A percentile compares a stretch with the other conserved stretches of the same genome.
Evolutionary conservation across 1,140 invertebrate genomes (phyloP).

Genomic region (Cydia strobilella): DNA sequence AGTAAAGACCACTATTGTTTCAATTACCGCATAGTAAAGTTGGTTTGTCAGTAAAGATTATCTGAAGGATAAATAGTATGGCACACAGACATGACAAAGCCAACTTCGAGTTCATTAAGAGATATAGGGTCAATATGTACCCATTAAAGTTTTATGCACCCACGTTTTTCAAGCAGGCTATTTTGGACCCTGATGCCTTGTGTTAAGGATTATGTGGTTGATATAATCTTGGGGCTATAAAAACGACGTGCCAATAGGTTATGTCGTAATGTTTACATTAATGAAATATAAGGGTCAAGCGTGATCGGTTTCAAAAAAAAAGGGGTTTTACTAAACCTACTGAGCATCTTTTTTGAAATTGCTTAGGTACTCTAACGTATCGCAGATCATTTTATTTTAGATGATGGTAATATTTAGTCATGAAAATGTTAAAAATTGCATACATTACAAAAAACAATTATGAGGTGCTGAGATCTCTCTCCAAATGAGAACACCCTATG

Average conservation of each 20-base stretch:
- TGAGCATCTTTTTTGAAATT: too few species aligned
- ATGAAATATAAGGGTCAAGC: conserved; percentile 21
- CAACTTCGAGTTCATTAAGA: conserved; percentile 27
- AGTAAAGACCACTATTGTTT: background rate
- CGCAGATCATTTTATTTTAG: too few species aligned
- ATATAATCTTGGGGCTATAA: conserved; percentile 13
- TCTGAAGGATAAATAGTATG: conserved; percentile 15
- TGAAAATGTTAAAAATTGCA: too few species aligned
- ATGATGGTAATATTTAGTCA: too few species aligned
- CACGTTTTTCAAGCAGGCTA: background rate
- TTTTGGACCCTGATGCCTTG: background rate
- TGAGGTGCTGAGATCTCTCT: too few species aligned
- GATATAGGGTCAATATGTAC: conserved; percentile 26
- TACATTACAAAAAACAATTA: too few species aligned
- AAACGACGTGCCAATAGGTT: conserved; percentile 22
- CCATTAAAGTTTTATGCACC: conserved; percentile 17
- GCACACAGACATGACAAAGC: conserved; percentile 32
- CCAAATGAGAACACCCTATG: too few species aligned
- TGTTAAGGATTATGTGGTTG: background rate
- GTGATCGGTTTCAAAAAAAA: background rate
- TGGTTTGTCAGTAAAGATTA: conserved; percentile 17
- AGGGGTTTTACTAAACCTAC: background rate
- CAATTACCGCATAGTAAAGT: background rate
- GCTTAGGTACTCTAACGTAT: too few species aligned
- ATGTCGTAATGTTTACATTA: conserved; percentile 26